Conservation (phyloP, 2,797 vertebrate genomes). For the Squalus acanthias region DNA sequence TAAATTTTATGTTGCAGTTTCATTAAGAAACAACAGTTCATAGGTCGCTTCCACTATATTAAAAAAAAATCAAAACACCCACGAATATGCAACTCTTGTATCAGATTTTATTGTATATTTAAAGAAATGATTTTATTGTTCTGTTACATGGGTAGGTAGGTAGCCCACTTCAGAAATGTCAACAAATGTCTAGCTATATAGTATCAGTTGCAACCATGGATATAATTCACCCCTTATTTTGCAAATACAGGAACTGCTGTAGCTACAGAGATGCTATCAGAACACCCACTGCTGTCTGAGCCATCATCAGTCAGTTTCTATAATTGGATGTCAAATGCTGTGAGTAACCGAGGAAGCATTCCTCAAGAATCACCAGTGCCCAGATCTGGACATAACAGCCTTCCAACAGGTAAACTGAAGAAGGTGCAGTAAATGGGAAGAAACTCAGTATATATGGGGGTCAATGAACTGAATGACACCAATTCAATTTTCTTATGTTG, state of each 20-base stretch:
- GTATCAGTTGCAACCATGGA: background rate
- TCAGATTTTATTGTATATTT: too few relatives aligned
- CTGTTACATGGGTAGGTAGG: background rate
- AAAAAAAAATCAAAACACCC: background rate
- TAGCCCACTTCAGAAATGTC: background rate
- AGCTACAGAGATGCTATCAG: conserved; percentile 83
- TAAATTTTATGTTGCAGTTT: background rate
- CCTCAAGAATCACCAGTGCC: conserved; percentile 77
- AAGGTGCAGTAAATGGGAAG: background rate
- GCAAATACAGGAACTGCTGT: conserved; percentile 66
- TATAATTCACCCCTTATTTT: background rate
- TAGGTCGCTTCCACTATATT: background rate
- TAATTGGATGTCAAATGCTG: conserved; percentile 98
- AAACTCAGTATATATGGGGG: too few relatives aligned
- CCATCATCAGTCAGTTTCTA: conserved; percentile 96
- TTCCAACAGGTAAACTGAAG: conserved; percentile 77
- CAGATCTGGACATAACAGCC: conserved; percentile 82
- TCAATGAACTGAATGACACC: background rate
- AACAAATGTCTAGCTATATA: background rate
- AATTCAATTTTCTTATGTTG: background rate
- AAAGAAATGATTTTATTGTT: background rate
- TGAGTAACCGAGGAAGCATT: conserved; percentile 75
- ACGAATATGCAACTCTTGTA: background rate
- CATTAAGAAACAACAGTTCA: background rate
- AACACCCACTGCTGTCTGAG: conserved; percentile 88